Base-by-base conservation (phyloP, 1,140 invertebrate genomes). In the Lerema accius region DNA sequence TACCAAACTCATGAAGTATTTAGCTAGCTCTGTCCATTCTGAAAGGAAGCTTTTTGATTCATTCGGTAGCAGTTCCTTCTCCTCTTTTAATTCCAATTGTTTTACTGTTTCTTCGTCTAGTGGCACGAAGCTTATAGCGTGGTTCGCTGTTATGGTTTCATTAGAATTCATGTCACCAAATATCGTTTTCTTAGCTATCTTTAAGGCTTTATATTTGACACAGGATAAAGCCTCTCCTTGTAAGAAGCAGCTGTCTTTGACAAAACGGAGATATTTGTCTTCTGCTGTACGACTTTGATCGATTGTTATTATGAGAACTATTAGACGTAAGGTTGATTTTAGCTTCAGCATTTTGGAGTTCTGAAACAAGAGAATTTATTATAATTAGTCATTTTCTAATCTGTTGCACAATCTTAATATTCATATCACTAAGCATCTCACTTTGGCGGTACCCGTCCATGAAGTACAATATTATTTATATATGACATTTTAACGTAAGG, bases 161-260 rank as follows among this genome's bases (percentile, higher is more conserved):
- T 90, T 89, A 19, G 60, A 67, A 32, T 71, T 70, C 15, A 80
- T 65, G 16, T 86, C 81, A 3, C 84, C 85, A 17, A 90, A 90
- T 51, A 90, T 73, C 0, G 86, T 80, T 26, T 76, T 85, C 48
- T 80, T 88, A 0, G 82, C 82, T 32, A 90, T 78, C 77, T 88
- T 90, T 26, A 90, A 67, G 0, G 84, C 88, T 73, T 82, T 86
- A 32, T 90, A 90, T 59, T 90, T 90, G 16, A 90, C 71, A 49
- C 88, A 90, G 1, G 82, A 81, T 35, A 90, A 58, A 4, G 85
- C 86, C 68, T 90, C 88, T 1, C 88, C 85, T 67, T 77, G 76
- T 4, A 81, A 23, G 11, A 84, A 83, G 48, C 88, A 90, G 49
- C 75, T 74, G 49, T 89, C 85, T 79, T 89, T 90, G 13, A 90